Evolutionary conservation across 2,797 vertebrate genomes (phyloP).

Genomic region (Pseudochaenichthys georgianus): DNA sequence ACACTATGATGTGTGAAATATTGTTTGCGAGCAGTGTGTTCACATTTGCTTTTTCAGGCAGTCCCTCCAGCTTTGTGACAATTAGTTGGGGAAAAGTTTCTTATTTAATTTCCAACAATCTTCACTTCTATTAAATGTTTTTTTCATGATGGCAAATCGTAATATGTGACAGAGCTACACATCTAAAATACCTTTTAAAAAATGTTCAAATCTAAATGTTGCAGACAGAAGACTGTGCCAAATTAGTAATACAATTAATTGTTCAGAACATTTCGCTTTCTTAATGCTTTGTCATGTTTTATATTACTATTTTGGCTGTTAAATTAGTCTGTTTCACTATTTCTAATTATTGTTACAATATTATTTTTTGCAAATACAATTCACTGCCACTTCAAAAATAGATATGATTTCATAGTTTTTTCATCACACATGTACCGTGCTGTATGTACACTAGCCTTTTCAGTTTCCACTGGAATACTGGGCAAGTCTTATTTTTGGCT

Average conservation of each 20-base stretch:
- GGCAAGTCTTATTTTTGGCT: constrained; percentile 30
- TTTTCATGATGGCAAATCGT: constrained; percentile 1
- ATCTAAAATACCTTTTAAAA: constrained; percentile 3
- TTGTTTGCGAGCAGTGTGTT: background rate
- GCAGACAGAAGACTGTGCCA: constrained; percentile 18
- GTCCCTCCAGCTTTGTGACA: background rate
- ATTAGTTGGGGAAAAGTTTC: too few relatives aligned
- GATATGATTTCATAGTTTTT: constrained; percentile 15
- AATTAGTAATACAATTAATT: background rate
- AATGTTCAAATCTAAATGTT: constrained; percentile 8
- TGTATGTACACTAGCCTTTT: constrained; percentile 29
- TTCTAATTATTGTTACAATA: constrained; percentile 29
- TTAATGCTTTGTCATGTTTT: too few relatives aligned
- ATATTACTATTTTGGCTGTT: too few relatives aligned
- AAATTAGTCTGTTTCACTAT: constrained; percentile 13
- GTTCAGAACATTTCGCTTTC: background rate
- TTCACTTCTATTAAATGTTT: background rate
- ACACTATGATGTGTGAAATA: background rate
- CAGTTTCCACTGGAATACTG: constrained; percentile 16
- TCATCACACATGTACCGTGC: background rate
- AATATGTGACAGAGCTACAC: background rate
- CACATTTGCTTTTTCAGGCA: background rate
- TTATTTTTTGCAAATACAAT: constrained; percentile 27
- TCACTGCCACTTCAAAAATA: constrained; percentile 20
- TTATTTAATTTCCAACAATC: background rate